Evolutionary conservation across 2,113 vertebrate species (phyloP), one percentile per base, ranked within the genome.

Genomic region (Scomber colias): DNA sequence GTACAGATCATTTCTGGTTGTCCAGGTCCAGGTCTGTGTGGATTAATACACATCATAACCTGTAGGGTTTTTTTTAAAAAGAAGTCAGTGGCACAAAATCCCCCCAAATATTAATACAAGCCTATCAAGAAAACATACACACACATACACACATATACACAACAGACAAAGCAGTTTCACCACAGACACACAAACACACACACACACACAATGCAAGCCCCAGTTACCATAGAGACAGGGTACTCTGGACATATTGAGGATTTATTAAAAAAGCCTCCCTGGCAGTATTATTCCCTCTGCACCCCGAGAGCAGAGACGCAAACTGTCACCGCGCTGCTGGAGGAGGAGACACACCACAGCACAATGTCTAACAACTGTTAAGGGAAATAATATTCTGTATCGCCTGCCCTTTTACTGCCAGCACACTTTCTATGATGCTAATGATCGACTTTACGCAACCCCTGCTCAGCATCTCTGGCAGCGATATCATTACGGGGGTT

Each of bases 161-260:
- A 63, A 13, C 69, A 77, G 73, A 87, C 86, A 89, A 82, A 86
- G 85, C 78, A 12, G 35, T 63, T 83, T 63, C 60, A 55, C 50
- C 44, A 76, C 21, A 65, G 55, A 62, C 55, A 57, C 71, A 73
- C 63, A 79, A 49, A 85, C 5, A 72, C 87, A 93, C 21, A 21
- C 21, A 21, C 21, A 21, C 24, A 27, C 24, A 27, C 74, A 77
- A 77, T 30, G 87, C 57, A 70, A 50, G 77, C 71, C 86, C 66
- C 70, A 10, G 90, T 96, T 91, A 92, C 92, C 94, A 95, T 94
- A 91, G 95, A 94, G 94, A 96, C 90, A 63, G 82, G 81, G 56
- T 35, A 89, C 87, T 88, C 56, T 84, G 89, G 88, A 93, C 79
- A 75, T 86, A 89, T 92, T 84, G 82, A 91, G 88, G 83, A 85